phyloP scores from a whole-genome alignment of 2,797 vertebrate species.

The Mionectes olivaceus region DNA sequence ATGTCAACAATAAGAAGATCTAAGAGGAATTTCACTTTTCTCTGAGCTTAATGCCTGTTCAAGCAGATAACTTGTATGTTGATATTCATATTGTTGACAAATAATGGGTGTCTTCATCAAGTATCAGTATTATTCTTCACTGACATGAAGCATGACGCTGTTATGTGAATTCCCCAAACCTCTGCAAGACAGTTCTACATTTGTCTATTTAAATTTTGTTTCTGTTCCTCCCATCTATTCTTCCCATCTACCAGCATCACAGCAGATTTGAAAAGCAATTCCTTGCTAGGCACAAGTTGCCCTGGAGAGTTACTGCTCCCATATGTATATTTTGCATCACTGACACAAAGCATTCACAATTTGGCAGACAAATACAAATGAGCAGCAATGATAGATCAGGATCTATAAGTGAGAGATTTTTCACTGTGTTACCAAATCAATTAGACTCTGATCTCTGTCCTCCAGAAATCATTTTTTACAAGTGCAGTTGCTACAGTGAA shows the following conservation, averaged over 20 bases:
- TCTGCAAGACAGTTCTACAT: background rate
- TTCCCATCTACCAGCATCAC: background rate
- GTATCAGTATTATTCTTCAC: background rate
- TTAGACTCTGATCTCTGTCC: background rate
- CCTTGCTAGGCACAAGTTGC: background rate
- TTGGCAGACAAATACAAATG: background rate
- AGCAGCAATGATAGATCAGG: background rate
- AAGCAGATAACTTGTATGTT: background rate
- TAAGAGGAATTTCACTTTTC: background rate
- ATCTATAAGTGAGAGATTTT: background rate
- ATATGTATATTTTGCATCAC: background rate
- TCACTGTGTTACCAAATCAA: background rate
- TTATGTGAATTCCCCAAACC: background rate
- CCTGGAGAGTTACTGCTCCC: background rate
- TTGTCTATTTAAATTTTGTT: background rate
- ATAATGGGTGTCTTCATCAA: background rate
- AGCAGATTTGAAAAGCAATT: background rate
- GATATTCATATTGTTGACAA: slow-evolving; percentile 4
- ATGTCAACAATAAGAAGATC: slow-evolving; percentile 26
- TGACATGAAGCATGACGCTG: background rate
- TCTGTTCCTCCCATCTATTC: background rate
- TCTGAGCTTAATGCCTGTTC: slow-evolving; percentile 7
- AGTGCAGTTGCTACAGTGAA: background rate
- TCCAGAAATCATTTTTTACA: background rate
- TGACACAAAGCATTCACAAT: background rate